Conservation (phyloP, 2,797 vertebrate species). For the Amphiprion clarkii region DNA sequence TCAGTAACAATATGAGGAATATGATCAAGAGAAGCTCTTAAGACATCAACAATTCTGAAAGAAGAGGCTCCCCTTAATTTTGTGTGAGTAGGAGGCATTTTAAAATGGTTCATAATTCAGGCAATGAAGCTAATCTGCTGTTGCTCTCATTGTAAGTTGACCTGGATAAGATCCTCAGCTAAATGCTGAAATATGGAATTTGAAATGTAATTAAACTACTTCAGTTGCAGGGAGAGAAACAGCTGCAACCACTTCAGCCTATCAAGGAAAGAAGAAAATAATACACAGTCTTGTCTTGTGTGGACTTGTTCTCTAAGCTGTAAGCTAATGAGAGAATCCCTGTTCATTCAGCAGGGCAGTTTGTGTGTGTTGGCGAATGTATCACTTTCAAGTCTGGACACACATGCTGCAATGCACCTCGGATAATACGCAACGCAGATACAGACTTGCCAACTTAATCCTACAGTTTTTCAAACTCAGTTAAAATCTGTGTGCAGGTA, state of each 20-base stretch:
- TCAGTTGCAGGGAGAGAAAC: slow-evolving; percentile 33
- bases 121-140: slow-evolving; percentile 46
- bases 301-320: slow-evolving; percentile 48
- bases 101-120: slow-evolving; percentile 36
- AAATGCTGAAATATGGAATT: slow-evolving; percentile 43
- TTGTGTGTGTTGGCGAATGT: background rate
- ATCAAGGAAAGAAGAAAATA: background rate
- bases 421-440: slow-evolving; percentile 31
- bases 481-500: slow-evolving; percentile 36
- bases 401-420: slow-evolving; percentile 29
- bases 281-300: slow-evolving; percentile 21
- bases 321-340: slow-evolving; percentile 23
- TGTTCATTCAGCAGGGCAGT: slow-evolving; percentile 28
- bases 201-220: slow-evolving; percentile 60
- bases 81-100: slow-evolving; percentile 35
- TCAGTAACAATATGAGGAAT: background rate
- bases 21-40: slow-evolving; percentile 18
- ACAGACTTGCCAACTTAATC: slow-evolving; percentile 52
- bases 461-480: slow-evolving; percentile 29
- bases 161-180: slow-evolving; percentile 44
- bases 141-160: slow-evolving; percentile 36
- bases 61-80: slow-evolving; percentile 2
- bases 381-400: slow-evolving; percentile 45
- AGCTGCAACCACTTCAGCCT: slow-evolving; percentile 47
- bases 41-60: slow-evolving; percentile 9